phyloP scores from a whole-genome alignment of 2,888 invertebrate genomes.

The Drosophila anomalata region DNA sequence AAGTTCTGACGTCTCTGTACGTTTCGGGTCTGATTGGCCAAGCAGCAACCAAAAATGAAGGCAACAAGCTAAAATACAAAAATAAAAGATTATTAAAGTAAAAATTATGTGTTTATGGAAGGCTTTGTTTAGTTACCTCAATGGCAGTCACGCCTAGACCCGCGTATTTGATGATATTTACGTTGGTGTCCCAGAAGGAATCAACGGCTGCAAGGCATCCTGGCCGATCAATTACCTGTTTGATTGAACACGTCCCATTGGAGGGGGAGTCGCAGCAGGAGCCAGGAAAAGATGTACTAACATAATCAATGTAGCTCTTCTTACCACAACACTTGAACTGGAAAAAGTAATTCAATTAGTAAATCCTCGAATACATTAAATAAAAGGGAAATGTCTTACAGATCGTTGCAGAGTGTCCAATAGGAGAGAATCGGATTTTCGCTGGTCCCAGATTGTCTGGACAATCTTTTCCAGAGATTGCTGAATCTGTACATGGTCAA shows the following conservation, averaged over 20 bases:
- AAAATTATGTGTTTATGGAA: not conserved
- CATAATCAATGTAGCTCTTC: constrained; percentile 67
- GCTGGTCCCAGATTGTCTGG: constrained; percentile 82
- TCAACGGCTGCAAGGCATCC: constrained; percentile 81
- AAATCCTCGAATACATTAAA: not conserved
- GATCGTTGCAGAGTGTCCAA: constrained; percentile 76
- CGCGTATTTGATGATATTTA: constrained; percentile 86
- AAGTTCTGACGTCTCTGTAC: constrained; percentile 89
- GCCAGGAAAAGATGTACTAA: constrained; percentile 56
- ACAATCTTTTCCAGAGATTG: constrained; percentile 85
- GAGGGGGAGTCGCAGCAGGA: constrained; percentile 79
- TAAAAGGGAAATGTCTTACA: constrained; percentile 53
- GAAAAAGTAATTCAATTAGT: not conserved
- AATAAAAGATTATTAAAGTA: constrained; percentile 11
- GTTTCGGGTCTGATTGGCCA: constrained; percentile 94
- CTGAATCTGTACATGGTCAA: constrained; percentile 86
- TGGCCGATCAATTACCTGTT: constrained; percentile 53
- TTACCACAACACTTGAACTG: constrained; percentile 82
- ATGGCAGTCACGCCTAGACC: constrained; percentile 89
- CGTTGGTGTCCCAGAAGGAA: constrained; percentile 81
- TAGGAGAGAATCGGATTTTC: constrained; percentile 57
- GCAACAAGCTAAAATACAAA: constrained; percentile 86
- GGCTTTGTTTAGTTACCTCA: constrained; percentile 85
- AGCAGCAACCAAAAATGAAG: constrained; percentile 93
- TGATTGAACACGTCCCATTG: constrained; percentile 56